Evolutionary conservation across 2,888 invertebrate genomes (phyloP).

Genomic region (Zelleria hepariella): DNA sequence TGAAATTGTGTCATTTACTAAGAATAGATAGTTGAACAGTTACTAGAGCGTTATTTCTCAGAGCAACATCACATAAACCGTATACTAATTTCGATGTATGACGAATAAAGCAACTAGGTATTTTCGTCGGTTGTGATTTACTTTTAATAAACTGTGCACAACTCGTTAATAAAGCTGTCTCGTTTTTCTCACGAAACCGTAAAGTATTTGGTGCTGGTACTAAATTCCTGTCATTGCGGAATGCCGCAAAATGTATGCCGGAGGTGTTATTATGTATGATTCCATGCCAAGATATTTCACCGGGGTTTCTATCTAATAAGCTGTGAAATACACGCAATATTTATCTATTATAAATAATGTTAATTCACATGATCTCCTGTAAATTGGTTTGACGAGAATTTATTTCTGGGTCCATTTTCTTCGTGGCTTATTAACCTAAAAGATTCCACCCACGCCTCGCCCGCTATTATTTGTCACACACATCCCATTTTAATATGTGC

Average conservation of each 20-base stretch:
- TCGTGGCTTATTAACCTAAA: not conserved
- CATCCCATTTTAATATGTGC: not conserved
- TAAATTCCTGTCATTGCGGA: slow-evolving; percentile 1
- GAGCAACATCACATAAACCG: not conserved
- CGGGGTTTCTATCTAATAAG: too few relatives aligned
- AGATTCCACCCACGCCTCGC: not conserved
- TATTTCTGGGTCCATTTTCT: not conserved
- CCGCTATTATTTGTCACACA: not conserved
- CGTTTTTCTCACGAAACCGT: not conserved
- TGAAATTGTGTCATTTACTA: not conserved
- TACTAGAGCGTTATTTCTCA: too few relatives aligned
- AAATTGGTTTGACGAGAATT: not conserved
- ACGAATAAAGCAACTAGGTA: not conserved
- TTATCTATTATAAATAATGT: not conserved
- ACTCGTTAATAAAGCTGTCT: not conserved
- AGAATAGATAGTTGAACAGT: not conserved
- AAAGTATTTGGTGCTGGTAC: not conserved
- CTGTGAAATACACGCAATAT: not conserved
- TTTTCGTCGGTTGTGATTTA: not conserved
- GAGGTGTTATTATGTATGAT: not conserved
- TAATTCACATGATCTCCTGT: not conserved
- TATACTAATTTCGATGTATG: not conserved
- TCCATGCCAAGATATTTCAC: not conserved
- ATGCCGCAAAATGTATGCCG: not conserved
- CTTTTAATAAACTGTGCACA: not conserved